Percentiles rank a stretch among this genome's conserved stretches.
Conservation (phyloP, 2,797 vertebrate species). For the Microctenopoma steveboyesi region DNA sequence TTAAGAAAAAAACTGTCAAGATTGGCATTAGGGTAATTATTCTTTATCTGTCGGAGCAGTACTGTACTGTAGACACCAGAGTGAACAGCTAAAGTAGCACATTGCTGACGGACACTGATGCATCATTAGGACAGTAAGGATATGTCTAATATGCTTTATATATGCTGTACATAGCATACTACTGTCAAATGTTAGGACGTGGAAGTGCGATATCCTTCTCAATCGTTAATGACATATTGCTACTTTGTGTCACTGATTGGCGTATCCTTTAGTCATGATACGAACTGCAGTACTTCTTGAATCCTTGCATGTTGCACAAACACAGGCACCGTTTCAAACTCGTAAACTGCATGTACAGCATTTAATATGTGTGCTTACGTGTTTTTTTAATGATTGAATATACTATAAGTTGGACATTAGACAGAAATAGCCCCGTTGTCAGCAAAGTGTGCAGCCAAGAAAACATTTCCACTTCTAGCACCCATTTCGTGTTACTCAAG, state of each 20-base stretch:
- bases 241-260: too few species aligned
- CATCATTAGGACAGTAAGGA: conserved; percentile 24
- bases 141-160: conserved; percentile 2
- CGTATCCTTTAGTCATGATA: too few species aligned
- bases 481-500: not conserved
- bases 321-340: not conserved
- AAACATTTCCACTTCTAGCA: not conserved
- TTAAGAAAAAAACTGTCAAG: not conserved
- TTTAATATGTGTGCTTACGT: not conserved
- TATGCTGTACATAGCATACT: not conserved
- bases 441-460: not conserved
- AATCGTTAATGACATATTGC: too few species aligned
- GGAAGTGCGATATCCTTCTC: too few species aligned
- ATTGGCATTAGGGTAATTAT: not conserved
- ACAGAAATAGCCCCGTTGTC: not conserved
- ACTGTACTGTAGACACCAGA: conserved; percentile 24
- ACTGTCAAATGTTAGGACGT: too few species aligned
- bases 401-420: not conserved
- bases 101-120: conserved; percentile 47
- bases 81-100: conserved; percentile 35
- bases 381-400: not conserved
- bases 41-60: not conserved
- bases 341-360: not conserved
- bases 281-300: not conserved
- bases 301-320: not conserved